Base-by-base conservation (phyloP, 2,888 invertebrate genomes). In the Leptopilina drosophilae region DNA sequence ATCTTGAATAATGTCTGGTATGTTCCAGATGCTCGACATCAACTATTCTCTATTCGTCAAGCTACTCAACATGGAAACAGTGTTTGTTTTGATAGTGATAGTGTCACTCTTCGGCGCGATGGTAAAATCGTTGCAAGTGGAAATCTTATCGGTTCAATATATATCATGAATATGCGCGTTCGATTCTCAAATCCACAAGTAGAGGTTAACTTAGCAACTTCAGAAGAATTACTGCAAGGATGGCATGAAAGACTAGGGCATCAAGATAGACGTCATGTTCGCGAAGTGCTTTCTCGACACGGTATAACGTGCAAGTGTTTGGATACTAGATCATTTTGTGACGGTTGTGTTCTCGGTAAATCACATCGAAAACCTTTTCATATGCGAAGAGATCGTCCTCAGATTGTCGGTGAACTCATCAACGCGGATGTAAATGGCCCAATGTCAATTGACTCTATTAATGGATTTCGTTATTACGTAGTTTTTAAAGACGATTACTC, bases 241-340 rank as follows among this genome's bases (percentile, higher is more conserved):
- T 86, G 84, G 83, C 84, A 85, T 33, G 84, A 85, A 66, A 76
- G 83, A 26, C 77, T 85, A 1, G 84, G 84, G 40, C 84, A 85
- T 79, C 85, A 85, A 77, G 83, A 85, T 49, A 85, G 85, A 79
- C 81, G 85, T 26, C 85, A 85, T 77, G 86, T 85, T 78, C 84
- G 84, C 49, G 78, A 83, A 26, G 83, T 85, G 66, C 62, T 85
- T 11, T 81, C 82, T 64, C 82, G 83, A n/a, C 33, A 78, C 73
- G 84, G 81, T 76, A 82, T 84, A 66, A 40, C 80, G 15, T 81
- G 81, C 9, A 83, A 81, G 77, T 84, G 84, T 65, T 83, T 82
- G 5, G 84, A 83, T n/a, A 83, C 85, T 62, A 15, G 81, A 53
- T 78, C 84, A 49, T 85, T 84, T 64, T 83, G 83, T 79, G 82